These are phyloP conservation scores for Ips typographus DNA, from an alignment of 1,140 invertebrate genomes.

Conservation along the genomic window DNA sequence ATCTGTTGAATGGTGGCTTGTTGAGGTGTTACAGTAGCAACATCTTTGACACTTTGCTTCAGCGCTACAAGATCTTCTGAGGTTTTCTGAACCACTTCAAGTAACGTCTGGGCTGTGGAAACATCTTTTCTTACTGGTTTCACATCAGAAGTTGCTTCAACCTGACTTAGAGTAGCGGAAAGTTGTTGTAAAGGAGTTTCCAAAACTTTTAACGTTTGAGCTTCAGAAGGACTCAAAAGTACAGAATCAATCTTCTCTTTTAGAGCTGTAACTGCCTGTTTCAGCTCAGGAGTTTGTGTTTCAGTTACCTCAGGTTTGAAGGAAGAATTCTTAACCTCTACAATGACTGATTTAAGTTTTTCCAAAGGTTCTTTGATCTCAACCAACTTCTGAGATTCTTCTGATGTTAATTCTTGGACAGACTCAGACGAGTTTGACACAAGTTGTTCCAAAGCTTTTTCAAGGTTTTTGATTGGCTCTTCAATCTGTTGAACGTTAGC, in stretches of 20 bases:
- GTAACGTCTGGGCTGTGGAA: not conserved
- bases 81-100: slow-evolving; percentile 6
- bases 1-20: slow-evolving; percentile 7
- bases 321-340: slow-evolving; percentile 12
- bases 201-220: slow-evolving; percentile 17
- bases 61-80: slow-evolving; percentile 14
- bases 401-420: slow-evolving; percentile 13
- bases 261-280: slow-evolving; percentile 25
- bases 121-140: slow-evolving; percentile 15
- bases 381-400: slow-evolving; percentile 13
- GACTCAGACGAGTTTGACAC: not conserved
- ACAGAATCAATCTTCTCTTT: slow-evolving; percentile 13
- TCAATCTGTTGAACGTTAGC: slow-evolving; percentile 6
- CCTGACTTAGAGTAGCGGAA: slow-evolving; percentile 8
- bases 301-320: slow-evolving; percentile 17
- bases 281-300: slow-evolving; percentile 17
- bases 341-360: slow-evolving; percentile 17
- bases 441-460: slow-evolving; percentile 14
- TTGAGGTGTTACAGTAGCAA: slow-evolving; percentile 10
- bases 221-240: slow-evolving; percentile 1
- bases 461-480: slow-evolving; percentile 1
- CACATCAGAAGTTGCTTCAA: not conserved
- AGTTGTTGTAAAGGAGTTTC: slow-evolving; percentile 21
- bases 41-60: slow-evolving; percentile 26
- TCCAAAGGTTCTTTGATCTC: slow-evolving; percentile 19